Conservation (phyloP, 2,888 invertebrate genomes). For the Drosophila siamana region DNA sequence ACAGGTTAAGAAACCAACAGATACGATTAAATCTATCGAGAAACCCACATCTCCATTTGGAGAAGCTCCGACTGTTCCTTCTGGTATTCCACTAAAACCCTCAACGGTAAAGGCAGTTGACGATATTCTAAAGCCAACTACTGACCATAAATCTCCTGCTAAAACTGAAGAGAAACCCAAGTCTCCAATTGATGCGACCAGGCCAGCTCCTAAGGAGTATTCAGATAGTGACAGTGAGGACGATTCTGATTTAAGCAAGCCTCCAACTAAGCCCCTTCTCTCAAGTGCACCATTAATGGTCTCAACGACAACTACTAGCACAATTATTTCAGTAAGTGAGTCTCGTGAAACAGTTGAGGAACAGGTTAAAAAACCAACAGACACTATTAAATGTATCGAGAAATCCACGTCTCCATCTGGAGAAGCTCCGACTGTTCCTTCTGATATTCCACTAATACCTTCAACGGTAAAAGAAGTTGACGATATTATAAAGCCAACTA, state of each 20-base stretch:
- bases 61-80: not conserved
- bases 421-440: not conserved
- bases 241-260: not conserved
- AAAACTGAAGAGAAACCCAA: constrained; percentile 2
- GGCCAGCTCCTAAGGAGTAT: not conserved
- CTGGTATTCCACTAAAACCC: not conserved
- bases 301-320: not conserved
- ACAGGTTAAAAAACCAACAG: not conserved
- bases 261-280: not conserved
- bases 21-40: not conserved
- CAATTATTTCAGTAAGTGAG: not conserved
- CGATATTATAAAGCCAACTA: not conserved
- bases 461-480: not conserved
- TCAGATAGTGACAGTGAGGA: not conserved
- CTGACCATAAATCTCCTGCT: not conserved
- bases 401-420: not conserved
- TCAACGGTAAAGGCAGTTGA: not conserved
- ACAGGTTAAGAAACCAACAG: not conserved
- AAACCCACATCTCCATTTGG: not conserved
- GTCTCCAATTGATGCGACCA: constrained; percentile 1
- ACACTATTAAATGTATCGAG: not conserved
- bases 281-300: not conserved
- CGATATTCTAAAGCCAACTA: not conserved
- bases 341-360: not conserved
- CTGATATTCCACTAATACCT: too few species aligned